Percentiles rank a stretch among this genome's conserved stretches.
Conservation (phyloP, 2,797 vertebrate species). For the Eulemur albifrons region DNA sequence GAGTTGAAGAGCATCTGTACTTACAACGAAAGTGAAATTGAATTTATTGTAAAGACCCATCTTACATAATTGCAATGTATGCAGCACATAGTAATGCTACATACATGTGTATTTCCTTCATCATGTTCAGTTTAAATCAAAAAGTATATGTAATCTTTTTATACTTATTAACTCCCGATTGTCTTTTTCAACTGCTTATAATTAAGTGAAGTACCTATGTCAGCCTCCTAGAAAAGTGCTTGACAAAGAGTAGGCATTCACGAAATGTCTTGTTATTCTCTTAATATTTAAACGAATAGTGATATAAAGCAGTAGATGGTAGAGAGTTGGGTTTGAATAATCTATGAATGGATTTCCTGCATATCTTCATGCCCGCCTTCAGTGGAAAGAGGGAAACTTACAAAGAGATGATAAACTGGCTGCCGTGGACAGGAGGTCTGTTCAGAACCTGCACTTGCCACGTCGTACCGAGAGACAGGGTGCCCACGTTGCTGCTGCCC, state of each 20-base stretch:
- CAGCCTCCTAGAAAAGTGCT: not conserved
- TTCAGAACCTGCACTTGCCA: not conserved
- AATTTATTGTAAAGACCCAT: not conserved
- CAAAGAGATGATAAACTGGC: not conserved
- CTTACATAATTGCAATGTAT: not conserved
- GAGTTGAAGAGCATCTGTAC: not conserved
- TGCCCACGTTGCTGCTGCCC: not conserved
- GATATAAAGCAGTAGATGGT: not conserved
- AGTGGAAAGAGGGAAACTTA: not conserved
- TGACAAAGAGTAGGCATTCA: not conserved
- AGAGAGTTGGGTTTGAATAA: not conserved
- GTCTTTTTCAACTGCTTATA: not conserved
- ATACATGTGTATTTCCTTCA: not conserved
- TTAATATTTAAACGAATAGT: not conserved
- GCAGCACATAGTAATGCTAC: not conserved
- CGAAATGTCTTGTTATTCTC: not conserved
- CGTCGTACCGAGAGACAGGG: not conserved
- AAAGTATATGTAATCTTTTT: not conserved
- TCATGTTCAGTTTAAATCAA: not conserved
- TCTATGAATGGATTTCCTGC: not conserved
- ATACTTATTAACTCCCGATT: not conserved
- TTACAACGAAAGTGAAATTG: not conserved
- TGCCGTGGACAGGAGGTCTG: not conserved
- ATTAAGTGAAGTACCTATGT: not conserved
- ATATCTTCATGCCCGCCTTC: not conserved